Evolutionary conservation across 2,113 vertebrate genomes (phyloP), one percentile per base, ranked within the genome.

Genomic region (Seriola rivoliana): DNA sequence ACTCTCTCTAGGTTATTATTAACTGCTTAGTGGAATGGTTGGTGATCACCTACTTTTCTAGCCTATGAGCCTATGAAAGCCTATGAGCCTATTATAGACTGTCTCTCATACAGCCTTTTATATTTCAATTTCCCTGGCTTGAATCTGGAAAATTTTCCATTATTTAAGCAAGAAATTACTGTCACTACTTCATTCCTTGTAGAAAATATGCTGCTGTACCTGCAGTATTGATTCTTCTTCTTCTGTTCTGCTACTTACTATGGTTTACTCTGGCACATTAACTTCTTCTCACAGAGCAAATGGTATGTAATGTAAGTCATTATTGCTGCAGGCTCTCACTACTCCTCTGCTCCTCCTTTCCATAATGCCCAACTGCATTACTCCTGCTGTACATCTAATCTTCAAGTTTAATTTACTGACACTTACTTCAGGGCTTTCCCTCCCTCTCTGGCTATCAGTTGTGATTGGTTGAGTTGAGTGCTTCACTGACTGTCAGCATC

Each of bases 301-400:
- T 67, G 0, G 82, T 78, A 75, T 57, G 17, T 62, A 66, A 82
- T 68, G 25, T 44, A 5, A 55, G 3, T 13, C n/a, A 58, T 71
- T 75, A 34, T 23, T 52, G 48, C 73, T 1, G 7, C 75, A 73
- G 69, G 80, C 66, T 89, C 46, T 36, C 1, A 4, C 68, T 71
- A 2, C 29, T 71, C 16, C 2, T 34, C 19, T 46, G 16, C 70
- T 29, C 5, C 42, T 16, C 46, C 32, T 42, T 38, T 16, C 5
- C 48, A 12, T 42, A 11, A 36, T 73, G 13, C 25, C 14, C 25
- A 14, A 58, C 16, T 34, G 7, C 21, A 42, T 62, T 29, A 19
- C 29, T 58, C 25, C 42, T 42, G 14, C 55, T 86, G 1, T 17
- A 44, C 34, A 12, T 66, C 5, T 25, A 25, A 58, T 29, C 38